These are phyloP conservation scores for Erythrocebus patas DNA, from an alignment of 2,113 vertebrate species.

Conservation along the genomic window DNA sequence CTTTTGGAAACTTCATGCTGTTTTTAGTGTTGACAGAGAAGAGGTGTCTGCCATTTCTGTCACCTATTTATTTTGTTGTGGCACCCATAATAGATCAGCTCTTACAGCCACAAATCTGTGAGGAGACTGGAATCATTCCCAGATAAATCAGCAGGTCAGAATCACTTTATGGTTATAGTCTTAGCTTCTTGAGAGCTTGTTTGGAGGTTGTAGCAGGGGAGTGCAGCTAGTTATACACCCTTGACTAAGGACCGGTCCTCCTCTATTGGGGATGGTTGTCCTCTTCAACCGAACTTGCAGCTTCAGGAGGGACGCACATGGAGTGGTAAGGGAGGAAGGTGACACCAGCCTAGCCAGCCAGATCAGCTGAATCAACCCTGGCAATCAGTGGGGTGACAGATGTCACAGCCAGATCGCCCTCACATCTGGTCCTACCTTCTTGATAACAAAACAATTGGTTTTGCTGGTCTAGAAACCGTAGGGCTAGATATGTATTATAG, in stretches of 20 bases:
- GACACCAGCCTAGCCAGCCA: not conserved
- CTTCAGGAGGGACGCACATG: no score
- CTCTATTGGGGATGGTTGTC: no score
- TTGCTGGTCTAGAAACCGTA: not conserved
- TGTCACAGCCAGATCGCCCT: no score
- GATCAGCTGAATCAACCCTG: no score
- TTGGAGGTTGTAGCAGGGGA: no score
- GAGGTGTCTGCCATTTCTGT: conserved; percentile 22
- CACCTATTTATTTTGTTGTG: conserved; percentile 49
- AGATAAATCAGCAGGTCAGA: conserved; percentile 39
- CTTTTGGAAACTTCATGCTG: conserved; percentile 12
- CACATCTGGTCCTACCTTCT: no score
- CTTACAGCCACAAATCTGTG: not conserved
- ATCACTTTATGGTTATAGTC: conserved; percentile 22
- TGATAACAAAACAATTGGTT: not conserved
- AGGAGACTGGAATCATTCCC: not conserved
- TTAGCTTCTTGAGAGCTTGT: not conserved
- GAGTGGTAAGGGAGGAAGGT: no score
- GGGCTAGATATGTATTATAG: not conserved
- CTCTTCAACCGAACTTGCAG: no score
- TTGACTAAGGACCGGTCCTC: no score
- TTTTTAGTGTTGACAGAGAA: conserved; percentile 29
- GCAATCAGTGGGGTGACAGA: no score
- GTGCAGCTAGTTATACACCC: no score
- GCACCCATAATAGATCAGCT: conserved; percentile 11